These are phyloP conservation scores for Microtus pennsylvanicus DNA, from an alignment of 2,113 vertebrate genomes.

Conservation along the genomic window DNA sequence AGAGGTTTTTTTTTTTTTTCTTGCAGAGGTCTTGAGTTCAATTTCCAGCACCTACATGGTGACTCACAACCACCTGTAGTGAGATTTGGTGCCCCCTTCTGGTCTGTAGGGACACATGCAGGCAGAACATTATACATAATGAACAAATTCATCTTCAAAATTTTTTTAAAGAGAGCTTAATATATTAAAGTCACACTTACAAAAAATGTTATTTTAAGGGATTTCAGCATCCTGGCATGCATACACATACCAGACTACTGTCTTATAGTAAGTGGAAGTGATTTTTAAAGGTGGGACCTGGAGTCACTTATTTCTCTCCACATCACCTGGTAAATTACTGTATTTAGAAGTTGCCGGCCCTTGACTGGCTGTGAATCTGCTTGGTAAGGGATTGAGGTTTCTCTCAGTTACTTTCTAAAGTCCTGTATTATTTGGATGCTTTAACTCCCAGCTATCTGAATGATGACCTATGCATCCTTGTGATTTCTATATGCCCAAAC, in stretches of 20 bases:
- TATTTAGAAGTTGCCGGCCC: background rate
- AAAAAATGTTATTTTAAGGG: slow-evolving; percentile 38
- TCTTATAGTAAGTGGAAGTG: slow-evolving; percentile 44
- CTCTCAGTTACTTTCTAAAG: background rate
- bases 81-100: too few relatives aligned
- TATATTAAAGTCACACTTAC: slow-evolving; percentile 60
- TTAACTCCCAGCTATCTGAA: slow-evolving; percentile 36
- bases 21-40: too few relatives aligned
- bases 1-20: too few relatives aligned
- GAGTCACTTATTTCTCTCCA: background rate
- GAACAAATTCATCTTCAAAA: too few relatives aligned
- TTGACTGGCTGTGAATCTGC: background rate
- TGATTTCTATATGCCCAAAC: slow-evolving; percentile 11
- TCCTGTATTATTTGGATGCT: background rate
- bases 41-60: too few relatives aligned
- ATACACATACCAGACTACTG: slow-evolving; percentile 23
- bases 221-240: slow-evolving; percentile 39
- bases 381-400: background rate
- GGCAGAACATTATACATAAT: too few relatives aligned
- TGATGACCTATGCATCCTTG: background rate
- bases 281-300: slow-evolving; percentile 18
- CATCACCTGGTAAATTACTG: background rate
- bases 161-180: background rate
- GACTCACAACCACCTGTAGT: too few relatives aligned
- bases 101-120: too few relatives aligned